Conservation (phyloP, 2,888 invertebrate species). For the Hypomecis atomaria region DNA sequence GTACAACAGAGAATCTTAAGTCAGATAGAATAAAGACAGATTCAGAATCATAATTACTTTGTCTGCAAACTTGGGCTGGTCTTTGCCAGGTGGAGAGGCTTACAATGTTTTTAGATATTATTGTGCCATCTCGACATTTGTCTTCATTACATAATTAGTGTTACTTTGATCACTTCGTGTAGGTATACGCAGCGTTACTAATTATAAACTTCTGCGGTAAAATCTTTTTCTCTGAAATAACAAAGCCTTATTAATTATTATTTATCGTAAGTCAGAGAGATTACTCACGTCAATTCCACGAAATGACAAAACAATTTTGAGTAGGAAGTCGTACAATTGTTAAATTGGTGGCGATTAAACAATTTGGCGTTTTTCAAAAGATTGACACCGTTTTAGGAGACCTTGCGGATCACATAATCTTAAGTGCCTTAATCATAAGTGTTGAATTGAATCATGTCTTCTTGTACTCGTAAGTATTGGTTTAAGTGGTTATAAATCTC, state of each 20-base stretch:
- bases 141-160: too few species aligned
- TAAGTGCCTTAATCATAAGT: conserved; percentile 29
- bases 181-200: too few species aligned
- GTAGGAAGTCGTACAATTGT: conserved; percentile 54
- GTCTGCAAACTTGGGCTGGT: too few species aligned
- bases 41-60: too few species aligned
- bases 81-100: too few species aligned
- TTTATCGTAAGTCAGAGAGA: conserved; percentile 37
- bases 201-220: conserved; percentile 7
- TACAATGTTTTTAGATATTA: too few species aligned
- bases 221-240: conserved; percentile 24
- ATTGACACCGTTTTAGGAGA: conserved; percentile 46
- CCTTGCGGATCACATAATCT: conserved; percentile 30
- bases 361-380: conserved; percentile 54
- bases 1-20: too few species aligned
- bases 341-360: conserved; percentile 66
- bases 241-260: conserved; percentile 34
- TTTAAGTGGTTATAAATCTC: conserved; percentile 24
- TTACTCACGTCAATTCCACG: conserved; percentile 55
- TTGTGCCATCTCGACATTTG: too few species aligned
- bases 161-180: too few species aligned
- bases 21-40: too few species aligned
- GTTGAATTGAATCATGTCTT: conserved; percentile 17
- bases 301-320: conserved; percentile 60
- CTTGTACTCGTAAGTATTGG: conserved; percentile 12